Base-by-base conservation (phyloP, 2,797 vertebrate genomes). In the Morus bassanus region DNA sequence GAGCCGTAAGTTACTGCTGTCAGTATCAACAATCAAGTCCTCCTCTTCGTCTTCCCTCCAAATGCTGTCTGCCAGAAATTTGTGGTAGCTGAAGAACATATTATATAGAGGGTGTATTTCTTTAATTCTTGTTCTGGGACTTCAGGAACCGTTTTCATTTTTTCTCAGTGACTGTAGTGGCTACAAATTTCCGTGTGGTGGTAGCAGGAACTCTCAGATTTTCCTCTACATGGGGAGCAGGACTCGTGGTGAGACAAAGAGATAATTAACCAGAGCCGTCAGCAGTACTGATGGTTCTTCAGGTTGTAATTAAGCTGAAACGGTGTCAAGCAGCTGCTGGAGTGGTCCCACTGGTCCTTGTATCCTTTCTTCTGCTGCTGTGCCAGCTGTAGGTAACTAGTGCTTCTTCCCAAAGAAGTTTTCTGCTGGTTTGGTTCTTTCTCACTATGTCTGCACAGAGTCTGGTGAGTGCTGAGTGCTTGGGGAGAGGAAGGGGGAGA, bases 401-500 rank as follows among this genome's bases (percentile, higher is more conserved):
- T 37, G 21, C 41, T 82, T 86, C 61, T 88, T 92, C 30, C 50
- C 30, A 61, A 73, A 57, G 28, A 84, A 35, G 30, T 74, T 87
- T 82, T 72, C 57, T 73, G 12, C 25, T 5, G 0, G 8, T 72
- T 88, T 78, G 15, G 6, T 86, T 90, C 35, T 21, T 64, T 30
- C 13, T 22, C 41, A 43, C 41, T 37, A 7, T 39, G 7, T 74
- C 46, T 74, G 31, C 50, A 39, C 2, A 2, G 43, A 35, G 28
- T 30, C 25, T 67, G 39, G 25, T 0, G 0, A 88, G 48, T 81
- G 37, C 28, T 0, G 3, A 59, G 9, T 68, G 46, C 54, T 82
- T 0, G 0, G 41, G 48, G 53, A 73, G 46, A 31, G 69, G 18
- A 17, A 41, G 17, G 18, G 21, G 19, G 37, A 60, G 68, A 59